Conservation (phyloP, 1,140 invertebrate species). For the Dolichoris vasculosae region DNA sequence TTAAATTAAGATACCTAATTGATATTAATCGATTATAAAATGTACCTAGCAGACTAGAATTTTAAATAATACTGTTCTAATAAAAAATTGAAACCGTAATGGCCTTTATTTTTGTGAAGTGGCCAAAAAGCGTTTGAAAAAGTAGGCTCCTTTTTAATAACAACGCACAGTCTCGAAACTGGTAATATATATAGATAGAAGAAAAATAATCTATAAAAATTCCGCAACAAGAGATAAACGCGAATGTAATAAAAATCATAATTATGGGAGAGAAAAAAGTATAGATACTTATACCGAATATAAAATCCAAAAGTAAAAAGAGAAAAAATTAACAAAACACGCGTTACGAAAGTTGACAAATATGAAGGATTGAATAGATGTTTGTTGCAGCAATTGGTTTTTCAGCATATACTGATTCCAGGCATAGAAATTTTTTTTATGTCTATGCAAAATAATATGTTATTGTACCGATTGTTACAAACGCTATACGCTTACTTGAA, state of each 20-base stretch:
- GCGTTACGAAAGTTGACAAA: slow-evolving; percentile 32
- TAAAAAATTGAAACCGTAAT: no score
- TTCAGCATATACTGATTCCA: slow-evolving; percentile 49
- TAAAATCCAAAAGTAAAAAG: background rate
- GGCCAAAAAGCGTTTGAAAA: background rate
- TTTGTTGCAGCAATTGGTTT: slow-evolving; percentile 49
- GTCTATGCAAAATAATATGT: no score
- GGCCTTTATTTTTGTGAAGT: no score
- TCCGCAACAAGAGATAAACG: background rate
- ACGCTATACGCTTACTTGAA: no score
- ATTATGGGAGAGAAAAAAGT: background rate
- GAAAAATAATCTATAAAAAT: background rate
- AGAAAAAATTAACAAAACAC: background rate
- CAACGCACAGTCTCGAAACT: background rate
- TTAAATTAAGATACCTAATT: no score
- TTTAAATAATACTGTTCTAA: no score
- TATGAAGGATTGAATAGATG: slow-evolving; percentile 56
- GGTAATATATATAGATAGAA: background rate
- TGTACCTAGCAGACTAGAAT: no score
- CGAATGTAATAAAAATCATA: background rate
- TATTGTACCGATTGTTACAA: no score
- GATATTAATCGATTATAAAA: no score
- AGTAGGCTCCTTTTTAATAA: no score
- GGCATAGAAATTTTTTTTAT: no score
- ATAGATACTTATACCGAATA: background rate